Base-by-base conservation (phyloP, 23 tunicate genomes). In the Oikopleura dioica region DNA sequence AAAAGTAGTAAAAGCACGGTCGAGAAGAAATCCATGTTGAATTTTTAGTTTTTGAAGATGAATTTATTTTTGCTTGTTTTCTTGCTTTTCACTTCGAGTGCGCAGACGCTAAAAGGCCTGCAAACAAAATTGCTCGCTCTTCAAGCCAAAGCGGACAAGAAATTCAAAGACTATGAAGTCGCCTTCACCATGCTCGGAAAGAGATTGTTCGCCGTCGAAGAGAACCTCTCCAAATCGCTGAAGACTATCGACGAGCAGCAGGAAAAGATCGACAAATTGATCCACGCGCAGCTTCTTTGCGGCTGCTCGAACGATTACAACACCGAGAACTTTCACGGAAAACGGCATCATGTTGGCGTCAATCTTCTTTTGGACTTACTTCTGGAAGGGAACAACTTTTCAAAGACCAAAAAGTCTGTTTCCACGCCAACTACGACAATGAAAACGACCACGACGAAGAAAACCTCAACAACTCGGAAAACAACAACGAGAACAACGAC, bases 401-500 rank as follows among this genome's bases (percentile, higher is more conserved):
- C n/a, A n/a, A n/a, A n/a, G n/a, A n/a, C n/a, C n/a, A n/a, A n/a
- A n/a, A n/a, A n/a, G n/a, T n/a, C n/a, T n/a, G n/a, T n/a, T n/a
- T n/a, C n/a, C n/a, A n/a, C n/a, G n/a, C 55, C 55, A 16, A 44
- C 55, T 9, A 44, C 55, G 16, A 44, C 16, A 44, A 44, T 16
- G 55, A 44, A 9, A 9, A 9, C 16, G 26, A 63, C 29, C 16
- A 63, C 72, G 33, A 63, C 33, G 26, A 63, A 4, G 33, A 23
- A 5, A 12, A 63, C 72, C 32, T 12, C 72, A 2, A 63, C 72
- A 2, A 63, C 30, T 12, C 72, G 72, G 26, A 63, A 23, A 63
- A 63, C 72, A 21, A 63, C 72, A 28, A 23, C 33, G 72, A 24
- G 72, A 63, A 63, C 72, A 63, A 63, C 72, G 5, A 63, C 32